Evolutionary conservation across 2,888 invertebrate species (phyloP), one percentile per base, ranked within the genome.

Genomic region (Pollenia amentaria): DNA sequence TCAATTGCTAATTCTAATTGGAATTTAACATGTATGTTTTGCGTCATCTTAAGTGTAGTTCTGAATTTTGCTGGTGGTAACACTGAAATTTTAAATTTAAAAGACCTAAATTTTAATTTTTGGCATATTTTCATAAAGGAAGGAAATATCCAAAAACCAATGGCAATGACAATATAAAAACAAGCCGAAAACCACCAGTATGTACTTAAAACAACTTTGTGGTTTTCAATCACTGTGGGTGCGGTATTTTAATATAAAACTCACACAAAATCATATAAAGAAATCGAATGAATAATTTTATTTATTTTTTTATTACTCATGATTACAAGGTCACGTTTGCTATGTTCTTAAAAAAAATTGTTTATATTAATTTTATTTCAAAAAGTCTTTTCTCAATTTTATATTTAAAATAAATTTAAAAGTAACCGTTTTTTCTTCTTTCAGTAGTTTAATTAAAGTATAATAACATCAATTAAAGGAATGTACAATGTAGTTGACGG

Each of bases 291-390:
- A 21, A 64, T 51, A 53, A 11, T 64, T 78, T 51, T 55, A 51
- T 67, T 55, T 51, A 70, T 67, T 69, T 55, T 76, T 72, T 64
- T 72, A 72, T 84, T 72, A 84, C 77, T 78, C 70, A 78, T 78
- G 62, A 70, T 3, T 51, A 60, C 83, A 84, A 84, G 77, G 83
- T 78, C 83, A 78, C 57, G 83, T 42, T 29, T 65, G 48, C 2
- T 38, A 62, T 78, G 65, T 78, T 84, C 83, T 84, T 78, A 72
- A 21, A 48, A 65, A 62, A 18, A 51, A 6, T 14, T 40, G 40
- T 78, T 69, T 60, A 18, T 40, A 48, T 48, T 16, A 48, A 40
- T 57, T 78, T 60, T 42, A 21, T 21, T 38, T 18, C 42, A n/a
- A 7, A 65, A 64, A 29, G 14, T 21, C 11, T 48, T 75, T 18